Conservation (phyloP, 2,113 vertebrate genomes). For the Hippocampus abdominalis region DNA sequence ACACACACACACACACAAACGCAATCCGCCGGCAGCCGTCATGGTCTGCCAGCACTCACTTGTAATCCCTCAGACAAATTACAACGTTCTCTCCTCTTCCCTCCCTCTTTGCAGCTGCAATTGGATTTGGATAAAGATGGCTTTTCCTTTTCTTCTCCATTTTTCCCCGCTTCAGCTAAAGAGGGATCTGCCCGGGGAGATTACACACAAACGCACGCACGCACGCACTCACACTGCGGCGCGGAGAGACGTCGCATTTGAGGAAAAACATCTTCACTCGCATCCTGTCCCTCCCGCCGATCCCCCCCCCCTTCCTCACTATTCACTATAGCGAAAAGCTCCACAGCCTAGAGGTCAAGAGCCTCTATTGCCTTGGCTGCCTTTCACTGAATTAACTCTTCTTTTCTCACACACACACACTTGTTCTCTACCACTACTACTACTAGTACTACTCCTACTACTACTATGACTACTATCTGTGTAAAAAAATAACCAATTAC, state of each 20-base stretch:
- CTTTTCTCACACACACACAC: constrained; percentile 42
- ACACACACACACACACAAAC: constrained; percentile 11
- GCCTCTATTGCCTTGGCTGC: constrained; percentile 45
- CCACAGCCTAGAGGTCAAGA: constrained; percentile 60
- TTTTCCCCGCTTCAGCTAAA: constrained; percentile 74
- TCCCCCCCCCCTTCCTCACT: constrained; percentile 1
- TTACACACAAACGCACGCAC: constrained; percentile 61
- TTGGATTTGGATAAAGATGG: constrained; percentile 81
- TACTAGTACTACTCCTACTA: constrained; percentile 21
- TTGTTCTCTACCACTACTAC: constrained; percentile 11
- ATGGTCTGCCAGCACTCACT: constrained; percentile 68
- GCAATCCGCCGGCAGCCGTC: constrained; percentile 40
- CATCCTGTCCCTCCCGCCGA: constrained; percentile 28
- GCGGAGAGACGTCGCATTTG: constrained; percentile 47
- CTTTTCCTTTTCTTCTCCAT: constrained; percentile 75
- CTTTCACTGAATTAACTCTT: constrained; percentile 33
- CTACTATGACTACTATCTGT: not conserved
- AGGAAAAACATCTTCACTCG: constrained; percentile 61
- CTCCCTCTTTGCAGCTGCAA: constrained; percentile 70
- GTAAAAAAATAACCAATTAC: no score
- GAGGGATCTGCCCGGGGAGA: constrained; percentile 74
- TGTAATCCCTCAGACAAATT: constrained; percentile 80
- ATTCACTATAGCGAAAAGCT: constrained; percentile 42
- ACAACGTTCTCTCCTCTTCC: constrained; percentile 66
- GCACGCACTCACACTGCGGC: constrained; percentile 16